These are phyloP conservation scores for Corythaixoides concolor DNA, from an alignment of 2,113 vertebrate genomes.

Conservation along the genomic window DNA sequence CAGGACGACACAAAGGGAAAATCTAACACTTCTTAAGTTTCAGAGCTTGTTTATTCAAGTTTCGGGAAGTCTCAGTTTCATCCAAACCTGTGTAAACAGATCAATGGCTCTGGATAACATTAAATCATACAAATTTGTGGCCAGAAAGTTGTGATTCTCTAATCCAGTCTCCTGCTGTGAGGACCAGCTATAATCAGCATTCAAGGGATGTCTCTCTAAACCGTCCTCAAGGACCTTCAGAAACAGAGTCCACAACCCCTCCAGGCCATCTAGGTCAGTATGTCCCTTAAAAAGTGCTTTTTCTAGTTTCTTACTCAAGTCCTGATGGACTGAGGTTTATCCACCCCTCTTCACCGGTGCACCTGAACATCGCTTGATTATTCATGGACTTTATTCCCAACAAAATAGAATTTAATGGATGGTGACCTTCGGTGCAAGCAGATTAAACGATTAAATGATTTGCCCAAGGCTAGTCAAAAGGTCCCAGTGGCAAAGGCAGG, in stretches of 20 bases:
- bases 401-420: background rate
- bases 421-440: constrained; percentile 7
- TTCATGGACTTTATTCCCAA: constrained; percentile 1
- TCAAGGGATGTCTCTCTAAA: background rate
- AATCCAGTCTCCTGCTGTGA: background rate
- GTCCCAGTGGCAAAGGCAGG: constrained; percentile 27
- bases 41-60: background rate
- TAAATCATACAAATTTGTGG: background rate
- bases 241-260: background rate
- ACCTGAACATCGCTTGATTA: background rate
- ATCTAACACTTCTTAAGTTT: background rate
- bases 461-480: constrained; percentile 45
- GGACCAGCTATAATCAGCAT: background rate
- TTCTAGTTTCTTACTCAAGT: background rate
- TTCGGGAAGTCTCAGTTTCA: background rate
- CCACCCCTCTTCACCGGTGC: background rate
- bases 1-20: background rate
- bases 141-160: background rate
- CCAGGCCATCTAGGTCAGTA: background rate
- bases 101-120: background rate
- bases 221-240: background rate
- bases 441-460: constrained; percentile 49
- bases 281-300: background rate
- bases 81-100: background rate
- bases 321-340: background rate